Evolutionary conservation across 1,140 invertebrate species (phyloP).

Genomic region (Stegodyphus dumicola): DNA sequence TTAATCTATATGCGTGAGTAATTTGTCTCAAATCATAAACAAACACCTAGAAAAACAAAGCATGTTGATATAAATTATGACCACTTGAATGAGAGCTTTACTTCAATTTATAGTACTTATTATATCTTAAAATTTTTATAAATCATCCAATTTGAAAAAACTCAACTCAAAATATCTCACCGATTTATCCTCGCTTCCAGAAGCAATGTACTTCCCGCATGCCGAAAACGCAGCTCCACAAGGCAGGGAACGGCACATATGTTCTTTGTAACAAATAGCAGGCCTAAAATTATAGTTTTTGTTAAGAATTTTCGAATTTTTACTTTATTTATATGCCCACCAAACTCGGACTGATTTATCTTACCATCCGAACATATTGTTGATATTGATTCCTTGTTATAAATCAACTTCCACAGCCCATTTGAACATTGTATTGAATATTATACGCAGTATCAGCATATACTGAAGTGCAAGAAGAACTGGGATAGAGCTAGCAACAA

Average conservation of each 20-base stretch:
- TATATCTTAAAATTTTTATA: neutral
- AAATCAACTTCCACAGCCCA: too few relatives aligned
- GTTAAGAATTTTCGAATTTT: too few relatives aligned
- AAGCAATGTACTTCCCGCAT: constrained; percentile 40
- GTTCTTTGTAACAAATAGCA: constrained; percentile 35
- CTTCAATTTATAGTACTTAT: neutral
- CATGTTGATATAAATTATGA: neutral
- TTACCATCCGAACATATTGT: too few relatives aligned
- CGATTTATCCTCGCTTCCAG: constrained; percentile 46
- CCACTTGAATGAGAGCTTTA: neutral
- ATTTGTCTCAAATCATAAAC: constrained; percentile 29
- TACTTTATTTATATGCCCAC: too few relatives aligned
- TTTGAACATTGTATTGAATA: too few relatives aligned
- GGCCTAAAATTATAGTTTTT: neutral
- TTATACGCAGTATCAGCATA: too few relatives aligned
- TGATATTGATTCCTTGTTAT: too few relatives aligned
- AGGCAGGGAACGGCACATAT: constrained; percentile 24
- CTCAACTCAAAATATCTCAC: constrained; percentile 1
- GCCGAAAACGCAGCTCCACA: constrained; percentile 22
- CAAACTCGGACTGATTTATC: too few relatives aligned
- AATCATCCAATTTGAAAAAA: neutral
- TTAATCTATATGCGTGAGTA: constrained; percentile 2
- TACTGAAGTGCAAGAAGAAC: too few relatives aligned
- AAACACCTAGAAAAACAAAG: constrained; percentile 22
- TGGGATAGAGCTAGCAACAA: too few relatives aligned